These are phyloP conservation scores for Pangasianodon hypophthalmus DNA, from an alignment of 2,113 vertebrate genomes.

Conservation along the genomic window DNA sequence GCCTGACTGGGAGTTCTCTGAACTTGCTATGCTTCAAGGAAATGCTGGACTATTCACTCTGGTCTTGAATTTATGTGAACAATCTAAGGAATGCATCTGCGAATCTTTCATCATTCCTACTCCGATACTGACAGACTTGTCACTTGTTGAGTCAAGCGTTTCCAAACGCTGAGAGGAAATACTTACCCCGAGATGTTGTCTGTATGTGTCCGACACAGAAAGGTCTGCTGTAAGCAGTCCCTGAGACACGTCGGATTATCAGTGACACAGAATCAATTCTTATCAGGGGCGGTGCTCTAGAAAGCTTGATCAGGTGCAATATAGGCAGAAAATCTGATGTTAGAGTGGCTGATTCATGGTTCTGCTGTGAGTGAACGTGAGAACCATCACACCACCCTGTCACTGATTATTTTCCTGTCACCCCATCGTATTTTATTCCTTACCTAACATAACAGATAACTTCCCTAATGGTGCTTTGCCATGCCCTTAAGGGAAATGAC, in stretches of 20 bases:
- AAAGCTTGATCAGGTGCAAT: not conserved
- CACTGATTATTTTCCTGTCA: not conserved
- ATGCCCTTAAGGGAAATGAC: not conserved
- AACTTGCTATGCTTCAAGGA: not conserved
- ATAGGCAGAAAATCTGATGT: not conserved
- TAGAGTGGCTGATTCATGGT: not conserved
- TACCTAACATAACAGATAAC: not conserved
- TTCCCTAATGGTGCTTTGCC: not conserved
- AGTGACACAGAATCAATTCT: slow-evolving; percentile 8
- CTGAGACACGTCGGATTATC: not conserved
- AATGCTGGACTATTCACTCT: not conserved
- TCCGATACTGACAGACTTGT: not conserved
- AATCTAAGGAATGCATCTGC: not conserved
- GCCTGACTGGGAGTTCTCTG: not conserved
- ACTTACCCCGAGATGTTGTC: not conserved
- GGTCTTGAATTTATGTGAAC: not conserved
- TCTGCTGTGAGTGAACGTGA: not conserved
- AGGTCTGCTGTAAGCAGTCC: not conserved
- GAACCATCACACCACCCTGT: not conserved
- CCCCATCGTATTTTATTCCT: not conserved
- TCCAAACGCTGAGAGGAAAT: slow-evolving; percentile 8
- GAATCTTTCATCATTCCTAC: not conserved
- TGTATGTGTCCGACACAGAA: not conserved
- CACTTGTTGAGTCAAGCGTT: slow-evolving; percentile 25
- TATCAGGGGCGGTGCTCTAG: not conserved